Evolutionary conservation across 2,888 invertebrate genomes (phyloP).

Genomic region (Apomyelois bistriatella): DNA sequence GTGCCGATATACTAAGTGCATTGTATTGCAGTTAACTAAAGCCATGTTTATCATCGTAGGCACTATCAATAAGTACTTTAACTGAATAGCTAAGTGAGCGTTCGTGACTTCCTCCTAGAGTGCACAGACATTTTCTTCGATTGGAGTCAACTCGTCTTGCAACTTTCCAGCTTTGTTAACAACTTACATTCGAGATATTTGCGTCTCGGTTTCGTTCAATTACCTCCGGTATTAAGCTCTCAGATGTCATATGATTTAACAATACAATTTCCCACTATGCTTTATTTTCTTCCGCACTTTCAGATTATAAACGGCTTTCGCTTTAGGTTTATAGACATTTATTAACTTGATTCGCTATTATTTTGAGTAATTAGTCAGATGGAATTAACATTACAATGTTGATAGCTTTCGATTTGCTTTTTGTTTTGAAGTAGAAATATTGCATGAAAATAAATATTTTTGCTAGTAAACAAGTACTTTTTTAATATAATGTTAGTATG

Average conservation of each 20-base stretch:
- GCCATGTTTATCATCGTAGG: constrained; percentile 36
- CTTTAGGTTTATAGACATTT: background rate
- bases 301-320: background rate
- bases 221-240: constrained; percentile 28
- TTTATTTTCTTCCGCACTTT: constrained; percentile 14
- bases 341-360: background rate
- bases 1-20: too few species aligned
- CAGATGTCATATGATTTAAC: constrained; percentile 27
- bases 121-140: constrained; percentile 51
- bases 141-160: constrained; percentile 49
- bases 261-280: constrained; percentile 17
- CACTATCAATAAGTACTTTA: constrained; percentile 51
- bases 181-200: constrained; percentile 26
- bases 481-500: too few species aligned
- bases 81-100: constrained; percentile 39
- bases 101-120: constrained; percentile 72
- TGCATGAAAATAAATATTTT: too few species aligned
- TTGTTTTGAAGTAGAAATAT: too few species aligned
- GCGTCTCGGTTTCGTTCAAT: constrained; percentile 33
- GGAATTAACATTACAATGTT: too few species aligned
- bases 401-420: too few species aligned
- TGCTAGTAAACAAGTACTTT: too few species aligned
- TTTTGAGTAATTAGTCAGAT: background rate
- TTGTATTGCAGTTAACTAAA: constrained; percentile 25
- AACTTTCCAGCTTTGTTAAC: constrained; percentile 65